Percentiles rank a stretch among this genome's conserved stretches.
phyloP scores from a whole-genome alignment of 2,888 invertebrate species.

The Schizaphis graminum region DNA sequence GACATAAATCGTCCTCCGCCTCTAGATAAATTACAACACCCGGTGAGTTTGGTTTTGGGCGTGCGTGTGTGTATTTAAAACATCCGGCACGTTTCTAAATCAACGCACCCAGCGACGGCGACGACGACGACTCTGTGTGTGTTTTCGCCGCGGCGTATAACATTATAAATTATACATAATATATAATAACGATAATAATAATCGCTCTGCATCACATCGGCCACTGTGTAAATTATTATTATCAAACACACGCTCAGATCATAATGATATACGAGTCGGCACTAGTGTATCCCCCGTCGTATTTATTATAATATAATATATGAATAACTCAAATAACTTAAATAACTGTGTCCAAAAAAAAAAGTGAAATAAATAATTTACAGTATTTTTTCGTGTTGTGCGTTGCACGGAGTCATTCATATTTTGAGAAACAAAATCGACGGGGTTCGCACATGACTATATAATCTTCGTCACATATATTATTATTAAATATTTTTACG shows the following conservation, averaged over 20 bases:
- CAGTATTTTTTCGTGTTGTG: not conserved
- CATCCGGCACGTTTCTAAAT: conserved; percentile 63
- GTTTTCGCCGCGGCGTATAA: not conserved
- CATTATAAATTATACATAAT: not conserved
- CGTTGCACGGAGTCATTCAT: not conserved
- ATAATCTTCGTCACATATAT: not conserved
- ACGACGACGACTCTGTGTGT: not conserved
- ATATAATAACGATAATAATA: not conserved
- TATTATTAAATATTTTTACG: not conserved
- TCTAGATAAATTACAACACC: conserved; percentile 51
- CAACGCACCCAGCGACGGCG: not conserved
- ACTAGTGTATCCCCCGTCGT: not conserved
- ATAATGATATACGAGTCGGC: not conserved
- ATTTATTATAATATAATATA: not conserved
- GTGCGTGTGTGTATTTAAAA: conserved; percentile 35
- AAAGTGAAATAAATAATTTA: not conserved
- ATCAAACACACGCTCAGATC: not conserved
- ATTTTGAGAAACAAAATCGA: not conserved
- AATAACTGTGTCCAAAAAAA: too few species aligned
- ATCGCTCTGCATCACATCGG: not conserved
- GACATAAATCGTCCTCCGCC: conserved; percentile 61
- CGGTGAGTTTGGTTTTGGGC: conserved; percentile 40
- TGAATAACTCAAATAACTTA: too few species aligned
- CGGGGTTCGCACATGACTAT: not conserved
- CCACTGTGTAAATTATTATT: not conserved